These are phyloP conservation scores for Pipra filicauda DNA, from an alignment of 2,113 vertebrate species.

Conservation along the genomic window DNA sequence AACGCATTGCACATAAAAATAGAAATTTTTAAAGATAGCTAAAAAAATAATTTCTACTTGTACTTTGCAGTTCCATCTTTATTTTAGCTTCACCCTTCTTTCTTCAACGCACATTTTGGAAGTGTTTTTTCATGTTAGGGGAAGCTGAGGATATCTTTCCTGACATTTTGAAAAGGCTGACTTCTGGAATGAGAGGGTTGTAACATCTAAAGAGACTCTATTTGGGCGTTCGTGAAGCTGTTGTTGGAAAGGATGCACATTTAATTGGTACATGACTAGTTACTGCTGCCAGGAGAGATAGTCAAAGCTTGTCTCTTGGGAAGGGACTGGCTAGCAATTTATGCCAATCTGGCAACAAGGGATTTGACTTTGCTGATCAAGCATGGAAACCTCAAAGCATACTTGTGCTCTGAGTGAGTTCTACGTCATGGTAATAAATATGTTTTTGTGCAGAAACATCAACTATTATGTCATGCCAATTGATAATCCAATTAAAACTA, in stretches of 20 bases:
- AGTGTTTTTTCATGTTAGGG: not conserved
- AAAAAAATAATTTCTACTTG: not conserved
- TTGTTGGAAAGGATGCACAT: not conserved
- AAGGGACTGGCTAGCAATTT: conserved; percentile 20
- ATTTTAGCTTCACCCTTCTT: not conserved
- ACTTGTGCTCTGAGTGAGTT: conserved; percentile 37
- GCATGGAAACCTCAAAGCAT: conserved; percentile 39
- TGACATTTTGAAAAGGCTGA: not conserved
- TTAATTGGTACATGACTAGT: conserved; percentile 1
- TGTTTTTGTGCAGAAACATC: conserved; percentile 6
- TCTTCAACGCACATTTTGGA: not conserved
- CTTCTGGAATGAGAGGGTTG: not conserved
- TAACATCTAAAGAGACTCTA: not conserved
- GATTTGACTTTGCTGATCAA: conserved; percentile 54
- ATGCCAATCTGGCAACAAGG: conserved; percentile 17
- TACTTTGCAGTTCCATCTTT: not conserved
- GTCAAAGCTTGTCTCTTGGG: conserved; percentile 14
- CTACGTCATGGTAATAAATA: conserved; percentile 2
- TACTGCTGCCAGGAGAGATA: not conserved
- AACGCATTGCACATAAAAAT: not conserved
- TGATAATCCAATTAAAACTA: conserved; percentile 2
- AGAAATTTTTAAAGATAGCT: not conserved
- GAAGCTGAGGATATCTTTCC: not conserved
- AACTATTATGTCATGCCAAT: not conserved
- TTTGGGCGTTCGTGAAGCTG: not conserved